Percentiles rank a stretch among this genome's conserved stretches.
Conservation (phyloP, 2,888 invertebrate species). For the Orthosia gothica region DNA sequence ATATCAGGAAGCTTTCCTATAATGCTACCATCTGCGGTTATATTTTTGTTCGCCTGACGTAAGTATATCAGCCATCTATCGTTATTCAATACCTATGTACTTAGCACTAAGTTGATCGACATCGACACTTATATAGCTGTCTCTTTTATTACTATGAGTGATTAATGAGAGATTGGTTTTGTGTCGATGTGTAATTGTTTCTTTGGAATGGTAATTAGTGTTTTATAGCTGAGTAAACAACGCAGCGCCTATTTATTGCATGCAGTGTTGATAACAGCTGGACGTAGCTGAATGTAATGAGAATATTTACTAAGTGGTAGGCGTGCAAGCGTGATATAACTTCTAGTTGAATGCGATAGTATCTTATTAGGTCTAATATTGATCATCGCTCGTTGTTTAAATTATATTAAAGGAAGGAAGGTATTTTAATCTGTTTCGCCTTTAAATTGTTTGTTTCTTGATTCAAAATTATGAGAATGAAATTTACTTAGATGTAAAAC, state of each 20-base stretch:
- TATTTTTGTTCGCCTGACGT: conserved; percentile 66
- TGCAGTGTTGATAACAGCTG: conserved; percentile 65
- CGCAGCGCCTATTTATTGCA: conserved; percentile 55
- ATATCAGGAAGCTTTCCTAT: conserved; percentile 61
- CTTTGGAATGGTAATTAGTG: conserved; percentile 36
- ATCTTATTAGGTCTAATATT: conserved; percentile 25
- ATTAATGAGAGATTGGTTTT: conserved; percentile 37
- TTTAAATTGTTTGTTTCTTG: not conserved
- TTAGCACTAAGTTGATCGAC: conserved; percentile 11
- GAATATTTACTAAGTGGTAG: conserved; percentile 65
- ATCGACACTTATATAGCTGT: conserved; percentile 35
- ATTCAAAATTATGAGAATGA: no score
- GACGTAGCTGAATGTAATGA: conserved; percentile 58
- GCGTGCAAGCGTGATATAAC: conserved; percentile 63
- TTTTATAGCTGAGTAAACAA: conserved; percentile 44
- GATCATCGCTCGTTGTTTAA: conserved; percentile 1
- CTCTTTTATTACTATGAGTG: conserved; percentile 13
- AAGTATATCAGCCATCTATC: conserved; percentile 56
- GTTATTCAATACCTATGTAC: conserved; percentile 62
- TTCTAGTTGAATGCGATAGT: conserved; percentile 40
- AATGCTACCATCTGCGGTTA: conserved; percentile 51
- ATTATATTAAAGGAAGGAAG: not conserved
- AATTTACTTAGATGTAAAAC: no score
- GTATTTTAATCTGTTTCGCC: not conserved
- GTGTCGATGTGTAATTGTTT: conserved; percentile 39